A percentile compares a stretch with the other conserved stretches of the same genome.
These are phyloP conservation scores for Pterostichus niger DNA, from an alignment of 2,888 invertebrate genomes.

Conservation along the genomic window DNA sequence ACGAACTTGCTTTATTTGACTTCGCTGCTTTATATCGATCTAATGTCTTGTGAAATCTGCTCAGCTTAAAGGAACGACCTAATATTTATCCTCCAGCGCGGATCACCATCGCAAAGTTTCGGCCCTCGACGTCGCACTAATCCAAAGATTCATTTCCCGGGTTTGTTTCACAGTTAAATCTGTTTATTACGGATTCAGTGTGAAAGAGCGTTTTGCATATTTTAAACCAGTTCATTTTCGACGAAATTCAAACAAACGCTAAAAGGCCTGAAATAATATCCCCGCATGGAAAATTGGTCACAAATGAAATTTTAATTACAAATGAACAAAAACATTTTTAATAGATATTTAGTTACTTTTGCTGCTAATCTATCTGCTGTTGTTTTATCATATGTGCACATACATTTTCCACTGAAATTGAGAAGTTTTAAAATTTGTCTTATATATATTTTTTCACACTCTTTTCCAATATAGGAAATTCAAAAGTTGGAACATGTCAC, in stretches of 20 bases:
- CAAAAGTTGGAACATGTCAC: constrained; percentile 53
- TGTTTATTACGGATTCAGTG: constrained; percentile 60
- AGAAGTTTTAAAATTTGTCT: constrained; percentile 30
- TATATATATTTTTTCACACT: constrained; percentile 21
- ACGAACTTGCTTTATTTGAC: constrained; percentile 53
- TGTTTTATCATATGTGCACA: background rate
- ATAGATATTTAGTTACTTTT: constrained; percentile 1
- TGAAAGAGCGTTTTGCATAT: constrained; percentile 60
- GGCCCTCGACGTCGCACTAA: constrained; percentile 28
- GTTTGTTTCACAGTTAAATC: constrained; percentile 51
- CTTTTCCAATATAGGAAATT: constrained; percentile 51
- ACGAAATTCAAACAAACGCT: constrained; percentile 36
- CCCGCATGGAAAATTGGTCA: constrained; percentile 26
- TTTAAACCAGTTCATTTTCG: constrained; percentile 60
- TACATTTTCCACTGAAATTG: constrained; percentile 2
- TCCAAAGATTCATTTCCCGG: constrained; percentile 58
- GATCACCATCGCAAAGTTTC: constrained; percentile 55
- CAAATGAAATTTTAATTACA: constrained; percentile 59
- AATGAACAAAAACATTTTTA: constrained; percentile 35
- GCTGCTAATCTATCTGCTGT: background rate
- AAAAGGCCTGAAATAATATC: constrained; percentile 55
- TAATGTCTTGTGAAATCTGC: constrained; percentile 63
- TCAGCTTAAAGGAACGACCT: constrained; percentile 49
- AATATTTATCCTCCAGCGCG: constrained; percentile 58
- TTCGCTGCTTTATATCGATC: constrained; percentile 59